Base-by-base conservation (phyloP, 1,140 invertebrate genomes). In the Oreohelix idahoensis region DNA sequence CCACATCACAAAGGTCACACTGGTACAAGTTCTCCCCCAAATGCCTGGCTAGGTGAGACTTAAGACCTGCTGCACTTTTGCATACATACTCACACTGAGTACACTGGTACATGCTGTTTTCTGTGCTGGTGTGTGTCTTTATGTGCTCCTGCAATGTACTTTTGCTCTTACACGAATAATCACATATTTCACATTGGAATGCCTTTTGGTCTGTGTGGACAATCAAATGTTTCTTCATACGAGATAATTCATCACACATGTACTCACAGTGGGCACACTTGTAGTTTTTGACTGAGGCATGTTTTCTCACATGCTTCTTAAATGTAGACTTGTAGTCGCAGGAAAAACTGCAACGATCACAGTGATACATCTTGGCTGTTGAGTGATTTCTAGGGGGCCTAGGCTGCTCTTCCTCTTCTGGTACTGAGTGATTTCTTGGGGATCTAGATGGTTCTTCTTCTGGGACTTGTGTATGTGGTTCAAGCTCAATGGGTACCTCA, bases 241-340 rank as follows among this genome's bases (percentile, higher is more conserved):
- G 58, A 49, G 36, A 39, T 11, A 80, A 20, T 29, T 69, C n/a
- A 53, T 69, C 51, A 58, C 79, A 80, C 66, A 49, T 42, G 63
- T 80, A 80, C 11, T 80, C n/a, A 39, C 79, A 80, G 29, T 80
- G 66, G 20, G 58, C 79, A 71, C 79, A 80, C 42, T 80, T 80
- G 63, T n/a, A 70, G 38, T 69, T 69, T 49, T 80, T 80, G 1
- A 45, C 20, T 8, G 15, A 23, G 2, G 36, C 17, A 38, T 80
- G 79, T 32, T 42, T 69, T 39, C 35, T 70, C 39, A 42, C 26
- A 42, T 80, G 79, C 17, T 69, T 70, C 36, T 80, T 80, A 70
- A 11, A 80, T 42, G 58, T 80, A 45, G 79, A 80, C 23, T 45
- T 39, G 35, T 70, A 80, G 42, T 80, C 66, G 32, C 79, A 80